Evolutionary conservation across 1,140 invertebrate species (phyloP), one percentile per base, ranked within the genome.

Genomic region (Drosophila sulfurigaster): DNA sequence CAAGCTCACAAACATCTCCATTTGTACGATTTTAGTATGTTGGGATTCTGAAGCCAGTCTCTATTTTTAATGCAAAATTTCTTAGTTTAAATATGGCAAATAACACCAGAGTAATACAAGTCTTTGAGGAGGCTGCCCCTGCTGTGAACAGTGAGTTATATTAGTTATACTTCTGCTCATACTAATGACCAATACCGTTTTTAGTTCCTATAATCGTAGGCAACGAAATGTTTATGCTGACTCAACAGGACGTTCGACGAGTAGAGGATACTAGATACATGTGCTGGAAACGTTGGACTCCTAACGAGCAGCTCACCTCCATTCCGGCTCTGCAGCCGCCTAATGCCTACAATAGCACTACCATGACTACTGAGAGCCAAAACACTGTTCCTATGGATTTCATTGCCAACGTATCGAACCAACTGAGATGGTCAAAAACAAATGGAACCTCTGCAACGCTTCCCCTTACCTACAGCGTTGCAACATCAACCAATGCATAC

Each of bases 211-310:
- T 82, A 1, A 6, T 89, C 2, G 68, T 91, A 28, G 87, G 79
- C 1, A 89, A 86, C 38, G 77, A 91, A n/a, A 7, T 58, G 45
- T 81, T 56, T 13, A 10, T 82, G 10, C 28, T 91, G 1, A 86
- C 69, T 1, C 91, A 92, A 28, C 90, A 92, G 58, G 87, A 92
- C 35, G 45, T 91, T 0, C 67, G 83, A 1, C 78, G 78, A 16
- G 59, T 79, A 11, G 87, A 91, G 51, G 83, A 92, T 38, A 73
- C 59, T 0, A 71, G 91, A 2, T 5, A 71, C 5, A 20, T 91
- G 1, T 75, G 41, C 28, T 81, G 81, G 13, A 68, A 25, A 41
- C 73, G 72, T 1, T 2, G 85, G 5, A 20, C 13, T n/a, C 6
- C 4, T 7, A 30, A 16, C 48, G 48, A n/a, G 6, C 25, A 20